Base-by-base conservation (phyloP, 2,888 invertebrate species). In the Osedax fenrisi region DNA sequence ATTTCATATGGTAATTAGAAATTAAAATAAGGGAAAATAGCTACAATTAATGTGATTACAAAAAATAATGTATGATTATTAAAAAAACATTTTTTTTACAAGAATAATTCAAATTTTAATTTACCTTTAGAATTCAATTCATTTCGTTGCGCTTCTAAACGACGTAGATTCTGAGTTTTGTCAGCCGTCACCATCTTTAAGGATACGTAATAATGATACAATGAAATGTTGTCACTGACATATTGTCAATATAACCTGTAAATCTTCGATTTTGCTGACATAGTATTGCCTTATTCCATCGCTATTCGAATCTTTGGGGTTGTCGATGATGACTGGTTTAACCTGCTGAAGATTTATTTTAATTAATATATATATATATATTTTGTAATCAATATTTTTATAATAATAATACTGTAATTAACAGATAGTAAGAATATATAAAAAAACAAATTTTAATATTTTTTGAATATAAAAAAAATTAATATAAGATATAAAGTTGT, bases 71-170 rank as follows among this genome's bases (percentile, higher is more conserved):
- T 69, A 27, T 24, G 23, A 24, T 69, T 69, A 69, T 69, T 5
- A 21, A 10, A 5, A 5, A 27, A 27, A 77, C 10, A 10, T 13
- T 10, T 23, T 23, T 10, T 22, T 41, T 68, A 10, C 3, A 3
- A 22, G 13, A 73, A 41, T 41, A 41, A 41, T 41, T 41, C 5
- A 41, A 41, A 41, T 41, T 41, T 41, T 10, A 41, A 41, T n/a
- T n/a, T 77, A 91, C 92, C 92, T 90, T 97, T 98, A 5, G 95
- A 94, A 86, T 98, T 98, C 0, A 98, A 89, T 85, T 98, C 97
- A 88, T 98, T 98, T 79, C 97, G 88, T 84, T 98, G 97, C 21
- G 98, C 98, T 86, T 97, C 96, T 77, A 98, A 87, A 84, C 98
- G 90, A 74, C 97, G 89, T 72, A 98, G 87, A 86, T 98, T 97